Percentiles rank a stretch among this genome's conserved stretches.
These are phyloP conservation scores for Verasper variegatus DNA, from an alignment of 2,113 vertebrate species.

Conservation along the genomic window DNA sequence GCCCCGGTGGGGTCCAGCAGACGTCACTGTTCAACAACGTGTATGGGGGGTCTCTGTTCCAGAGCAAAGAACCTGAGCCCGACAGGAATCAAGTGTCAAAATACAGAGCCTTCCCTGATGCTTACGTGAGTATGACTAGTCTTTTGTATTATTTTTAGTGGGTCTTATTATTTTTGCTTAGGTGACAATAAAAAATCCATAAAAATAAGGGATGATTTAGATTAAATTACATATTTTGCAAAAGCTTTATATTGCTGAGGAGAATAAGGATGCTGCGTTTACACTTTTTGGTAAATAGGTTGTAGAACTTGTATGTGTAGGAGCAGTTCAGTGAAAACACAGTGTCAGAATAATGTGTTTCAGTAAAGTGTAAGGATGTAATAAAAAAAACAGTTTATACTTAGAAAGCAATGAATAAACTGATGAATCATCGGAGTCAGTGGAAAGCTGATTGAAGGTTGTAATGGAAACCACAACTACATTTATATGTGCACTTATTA, in stretches of 20 bases:
- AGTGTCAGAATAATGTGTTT: too few species aligned
- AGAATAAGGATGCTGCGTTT: too few species aligned
- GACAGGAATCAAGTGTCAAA: conserved; percentile 48
- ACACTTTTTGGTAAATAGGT: too few species aligned
- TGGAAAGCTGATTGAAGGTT: too few species aligned
- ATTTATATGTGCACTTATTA: neutral
- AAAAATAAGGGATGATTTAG: neutral
- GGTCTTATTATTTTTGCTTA: too few species aligned
- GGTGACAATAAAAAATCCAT: too few species aligned
- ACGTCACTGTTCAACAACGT: conserved; percentile 44
- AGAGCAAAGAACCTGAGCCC: conserved; percentile 45
- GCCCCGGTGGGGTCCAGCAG: conserved; percentile 23
- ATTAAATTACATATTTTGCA: neutral
- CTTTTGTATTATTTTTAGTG: neutral
- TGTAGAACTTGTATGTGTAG: neutral
- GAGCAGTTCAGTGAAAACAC: neutral
- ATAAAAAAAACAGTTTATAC: too few species aligned
- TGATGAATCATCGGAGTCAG: too few species aligned
- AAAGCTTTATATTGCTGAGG: too few species aligned
- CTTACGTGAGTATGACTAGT: conserved; percentile 83
- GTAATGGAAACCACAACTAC: neutral
- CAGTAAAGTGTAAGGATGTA: neutral
- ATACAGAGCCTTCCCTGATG: conserved; percentile 76
- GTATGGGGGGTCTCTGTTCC: conserved; percentile 38
- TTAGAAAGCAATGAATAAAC: too few species aligned